Evolutionary conservation across 2,888 invertebrate genomes (phyloP), one percentile per base, ranked within the genome.

Genomic region (Drosophila pegasa): DNA sequence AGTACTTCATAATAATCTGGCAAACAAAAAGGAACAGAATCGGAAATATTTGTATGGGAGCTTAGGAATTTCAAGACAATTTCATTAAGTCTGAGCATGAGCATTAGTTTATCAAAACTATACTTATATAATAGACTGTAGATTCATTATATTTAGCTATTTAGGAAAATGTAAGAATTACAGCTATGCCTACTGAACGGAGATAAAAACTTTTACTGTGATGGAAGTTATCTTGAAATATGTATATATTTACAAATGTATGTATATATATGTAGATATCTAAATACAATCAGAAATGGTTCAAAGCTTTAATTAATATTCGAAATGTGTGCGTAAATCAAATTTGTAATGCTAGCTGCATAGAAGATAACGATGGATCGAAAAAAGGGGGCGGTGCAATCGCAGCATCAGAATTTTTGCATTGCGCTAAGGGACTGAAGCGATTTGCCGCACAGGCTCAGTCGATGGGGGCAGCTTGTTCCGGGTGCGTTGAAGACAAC

Each of bases 261-360:
- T 16, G 10, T 9, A 0, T 14, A 31, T 31, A 31, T 31, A 12
- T 12, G 12, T 14, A 20, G 14, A 16, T 27, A 27, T 6, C 9
- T 27, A 9, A 25, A n/a, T 10, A 2, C 1, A 43, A n/a, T 43
- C n/a, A n/a, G 31, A 10, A 5, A 33, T n/a, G 33, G 20, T 16
- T 35, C 1, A 31, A 18, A 12, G 20, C 16, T 6, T 3, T 41
- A 27, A 76, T 71, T 66, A 43, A 68, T 57, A 77, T 66, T 63
- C 59, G 35, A 61, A 64, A 33, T 47, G 64, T 43, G 61, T 48
- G 22, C 41, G 60, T 45, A 43, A 43, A 48, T 50, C n/a, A 52
- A 72, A 62, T 67, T 67, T 67, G 48, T 51, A 58, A 67, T 76
- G 60, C 62, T 35, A 54, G 57, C 62, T 74, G 38, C 56, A 60